phyloP scores from a whole-genome alignment of 2,888 invertebrate genomes.

The Dexiosoma caninum region DNA sequence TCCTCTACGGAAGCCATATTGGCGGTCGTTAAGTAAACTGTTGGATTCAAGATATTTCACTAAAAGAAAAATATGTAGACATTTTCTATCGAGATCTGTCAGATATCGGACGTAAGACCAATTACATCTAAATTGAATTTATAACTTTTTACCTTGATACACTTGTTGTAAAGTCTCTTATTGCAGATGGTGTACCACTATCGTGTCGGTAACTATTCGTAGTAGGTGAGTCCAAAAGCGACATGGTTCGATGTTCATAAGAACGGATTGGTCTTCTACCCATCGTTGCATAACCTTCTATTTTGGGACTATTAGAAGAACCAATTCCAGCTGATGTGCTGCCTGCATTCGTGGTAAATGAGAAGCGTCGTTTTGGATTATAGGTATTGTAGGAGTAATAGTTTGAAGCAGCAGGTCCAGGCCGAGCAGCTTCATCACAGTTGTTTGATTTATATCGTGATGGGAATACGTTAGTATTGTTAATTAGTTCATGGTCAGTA shows the following conservation, averaged over 20 bases:
- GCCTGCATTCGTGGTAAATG: slow-evolving; percentile 72
- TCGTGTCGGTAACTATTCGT: slow-evolving; percentile 71
- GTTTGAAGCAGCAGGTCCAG: slow-evolving; percentile 46
- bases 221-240: slow-evolving; percentile 72
- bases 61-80: no score
- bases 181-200: slow-evolving; percentile 68
- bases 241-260: slow-evolving; percentile 76
- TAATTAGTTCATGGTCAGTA: slow-evolving; percentile 69
- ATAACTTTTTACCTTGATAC: slow-evolving; percentile 73
- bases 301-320: slow-evolving; percentile 64
- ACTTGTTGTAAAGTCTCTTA: slow-evolving; percentile 71
- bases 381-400: slow-evolving; percentile 75
- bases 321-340: slow-evolving; percentile 63
- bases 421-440: slow-evolving; percentile 66
- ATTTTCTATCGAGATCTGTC: no score
- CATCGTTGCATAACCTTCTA: slow-evolving; percentile 77
- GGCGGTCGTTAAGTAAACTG: no score
- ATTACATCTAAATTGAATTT: no score
- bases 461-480: slow-evolving; percentile 60
- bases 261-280: slow-evolving; percentile 74
- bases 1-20: no score
- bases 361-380: slow-evolving; percentile 76
- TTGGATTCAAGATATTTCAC: no score
- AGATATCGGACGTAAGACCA: no score
- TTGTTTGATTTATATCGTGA: slow-evolving; percentile 70